Evolutionary conservation across 2,888 invertebrate species (phyloP), one percentile per base, ranked within the genome.

Genomic region (Agrenia bidenticulata): DNA sequence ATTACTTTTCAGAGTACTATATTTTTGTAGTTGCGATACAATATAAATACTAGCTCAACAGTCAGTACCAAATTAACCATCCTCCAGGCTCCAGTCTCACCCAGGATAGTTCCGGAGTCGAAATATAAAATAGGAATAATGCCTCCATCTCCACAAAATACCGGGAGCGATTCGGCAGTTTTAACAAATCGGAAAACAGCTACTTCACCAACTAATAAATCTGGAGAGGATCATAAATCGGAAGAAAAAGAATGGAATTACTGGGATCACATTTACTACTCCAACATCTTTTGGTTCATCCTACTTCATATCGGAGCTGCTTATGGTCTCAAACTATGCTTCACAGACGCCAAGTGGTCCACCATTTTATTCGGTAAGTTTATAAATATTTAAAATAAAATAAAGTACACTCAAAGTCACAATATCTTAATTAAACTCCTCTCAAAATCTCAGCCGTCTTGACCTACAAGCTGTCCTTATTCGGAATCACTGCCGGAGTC

Each of bases 401-500:
- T n/a, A n/a, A n/a, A n/a, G n/a, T n/a, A n/a, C 32, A 4, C 32
- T 32, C 11, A 4, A 32, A 32, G 11, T 32, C 11, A 32, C 32
- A 5, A 51, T 45, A 45, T 9, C 7, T 17, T 45, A 9, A 45
- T 17, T 45, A 11, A 39, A 39, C 13, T 39, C 13, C 39, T n/a
- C n/a, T 59, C 11, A 45, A 2, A 21, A 45, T 50, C 55, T 1
- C 24, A 65, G 81, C 78, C 17, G 57, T 78, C 7, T 55, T 80
- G n/a, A 69, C 80, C 61, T 81, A 81, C 74, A 69, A 80, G n/a
- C 70, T 81, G 60, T 79, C 80, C 15, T 83, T 80, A 4, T 73
- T 84, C 53, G 45, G 45, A 45, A 45, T 45, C 15, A 45, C 45
- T 5, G 45, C 45, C 19, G 45, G 45, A 19, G 45, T 82, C 4